These are phyloP conservation scores for Anabas testudineus DNA, from an alignment of 2,797 vertebrate species.

Conservation along the genomic window DNA sequence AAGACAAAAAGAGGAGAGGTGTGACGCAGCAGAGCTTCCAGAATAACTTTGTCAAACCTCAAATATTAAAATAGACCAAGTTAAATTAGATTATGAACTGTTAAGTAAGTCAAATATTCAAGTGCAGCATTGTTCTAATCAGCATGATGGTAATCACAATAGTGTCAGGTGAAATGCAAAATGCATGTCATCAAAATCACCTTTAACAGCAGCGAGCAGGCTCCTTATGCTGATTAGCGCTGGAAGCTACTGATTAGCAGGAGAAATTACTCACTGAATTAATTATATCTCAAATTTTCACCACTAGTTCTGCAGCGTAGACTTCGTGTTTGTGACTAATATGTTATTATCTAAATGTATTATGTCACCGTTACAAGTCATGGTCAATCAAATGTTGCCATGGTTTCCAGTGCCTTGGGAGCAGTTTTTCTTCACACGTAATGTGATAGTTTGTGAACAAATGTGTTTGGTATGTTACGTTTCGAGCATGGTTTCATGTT, in stretches of 20 bases:
- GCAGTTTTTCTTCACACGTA: not conserved
- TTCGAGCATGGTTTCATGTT: not conserved
- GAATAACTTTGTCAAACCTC: conserved; percentile 3
- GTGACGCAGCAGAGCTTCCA: conserved; percentile 10
- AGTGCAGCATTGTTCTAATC: too few species aligned
- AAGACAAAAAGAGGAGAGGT: conserved; percentile 5
- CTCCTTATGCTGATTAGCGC: conserved; percentile 4
- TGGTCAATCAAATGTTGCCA: conserved; percentile 14
- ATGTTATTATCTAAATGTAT: conserved; percentile 8
- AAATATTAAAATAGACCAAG: too few species aligned
- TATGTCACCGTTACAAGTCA: not conserved
- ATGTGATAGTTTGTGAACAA: not conserved
- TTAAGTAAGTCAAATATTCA: too few species aligned
- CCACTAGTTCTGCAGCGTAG: not conserved
- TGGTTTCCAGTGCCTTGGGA: conserved; percentile 9
- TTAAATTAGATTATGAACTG: too few species aligned
- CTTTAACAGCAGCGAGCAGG: not conserved
- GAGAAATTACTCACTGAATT: conserved; percentile 5
- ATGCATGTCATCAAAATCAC: not conserved
- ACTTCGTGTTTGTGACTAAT: not conserved
- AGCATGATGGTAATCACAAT: not conserved
- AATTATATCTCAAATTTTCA: not conserved
- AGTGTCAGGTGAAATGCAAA: not conserved
- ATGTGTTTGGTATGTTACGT: not conserved
- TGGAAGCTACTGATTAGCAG: conserved; percentile 24